A percentile compares a stretch with the other conserved stretches of the same genome.
phyloP scores from a whole-genome alignment of 2,888 invertebrate genomes.

The Drosophila greeni region DNA sequence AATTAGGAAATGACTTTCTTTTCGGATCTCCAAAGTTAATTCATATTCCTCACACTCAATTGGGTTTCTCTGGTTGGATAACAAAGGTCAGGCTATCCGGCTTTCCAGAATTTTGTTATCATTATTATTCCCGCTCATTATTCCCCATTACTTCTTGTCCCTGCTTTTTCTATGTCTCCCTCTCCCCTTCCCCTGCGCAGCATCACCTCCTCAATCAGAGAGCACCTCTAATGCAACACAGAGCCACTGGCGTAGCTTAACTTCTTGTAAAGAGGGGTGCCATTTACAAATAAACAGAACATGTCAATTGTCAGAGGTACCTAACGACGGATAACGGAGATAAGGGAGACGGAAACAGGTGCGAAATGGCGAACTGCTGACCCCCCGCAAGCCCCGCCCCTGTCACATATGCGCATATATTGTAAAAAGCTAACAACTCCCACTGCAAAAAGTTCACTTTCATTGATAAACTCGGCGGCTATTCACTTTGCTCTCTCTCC shows the following conservation, averaged over 20 bases:
- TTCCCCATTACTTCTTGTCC: not conserved
- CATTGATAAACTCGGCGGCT: conserved; percentile 33
- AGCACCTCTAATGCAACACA: conserved; percentile 7
- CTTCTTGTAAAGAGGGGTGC: too few relatives aligned
- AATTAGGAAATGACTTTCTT: not conserved
- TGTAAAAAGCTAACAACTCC: conserved; percentile 16
- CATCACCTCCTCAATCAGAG: conserved; percentile 5
- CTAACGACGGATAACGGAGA: too few relatives aligned
- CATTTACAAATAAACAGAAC: too few relatives aligned
- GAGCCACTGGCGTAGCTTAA: conserved; percentile 5
- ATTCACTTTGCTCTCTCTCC: not conserved
- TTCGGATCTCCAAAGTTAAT: not conserved
- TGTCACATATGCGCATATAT: not conserved
- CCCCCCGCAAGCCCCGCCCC: conserved; percentile 4
- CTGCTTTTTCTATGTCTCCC: not conserved
- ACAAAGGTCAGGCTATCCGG: conserved; percentile 15
- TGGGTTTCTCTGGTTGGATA: conserved; percentile 6
- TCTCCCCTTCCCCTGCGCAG: not conserved
- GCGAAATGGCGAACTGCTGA: not conserved
- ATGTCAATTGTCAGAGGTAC: too few relatives aligned
- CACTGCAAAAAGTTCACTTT: conserved; percentile 39
- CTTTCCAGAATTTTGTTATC: conserved; percentile 14
- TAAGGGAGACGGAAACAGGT: not conserved
- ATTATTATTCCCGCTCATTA: conserved; percentile 9
- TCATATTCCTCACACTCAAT: conserved; percentile 1